A percentile compares a stretch with the other conserved stretches of the same genome.
phyloP scores from a whole-genome alignment of 2,113 vertebrate species.

The Monarcha castaneiventris region DNA sequence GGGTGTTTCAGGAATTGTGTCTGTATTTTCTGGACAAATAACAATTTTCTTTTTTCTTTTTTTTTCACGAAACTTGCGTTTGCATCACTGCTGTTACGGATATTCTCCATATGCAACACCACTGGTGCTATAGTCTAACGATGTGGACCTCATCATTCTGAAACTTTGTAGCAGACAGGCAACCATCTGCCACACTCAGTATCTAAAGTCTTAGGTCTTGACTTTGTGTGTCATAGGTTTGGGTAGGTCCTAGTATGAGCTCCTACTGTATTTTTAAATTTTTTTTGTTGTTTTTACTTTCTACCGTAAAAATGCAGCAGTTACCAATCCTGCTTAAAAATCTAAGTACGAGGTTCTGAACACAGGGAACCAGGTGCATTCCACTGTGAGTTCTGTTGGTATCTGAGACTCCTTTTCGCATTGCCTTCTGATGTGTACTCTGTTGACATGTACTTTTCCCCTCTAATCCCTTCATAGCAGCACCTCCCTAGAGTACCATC shows the following conservation, averaged over 20 bases:
- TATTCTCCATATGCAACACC: background rate
- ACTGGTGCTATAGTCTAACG: background rate
- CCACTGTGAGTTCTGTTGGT: background rate
- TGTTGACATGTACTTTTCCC: background rate
- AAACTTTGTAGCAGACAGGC: background rate
- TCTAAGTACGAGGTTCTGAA: background rate
- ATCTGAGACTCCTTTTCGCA: background rate
- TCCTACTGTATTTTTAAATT: background rate
- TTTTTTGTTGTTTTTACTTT: background rate
- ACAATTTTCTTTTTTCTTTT: background rate
- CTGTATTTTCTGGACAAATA: background rate
- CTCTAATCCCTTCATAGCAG: background rate
- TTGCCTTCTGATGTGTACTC: background rate
- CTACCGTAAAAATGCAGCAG: background rate
- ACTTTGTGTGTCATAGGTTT: background rate
- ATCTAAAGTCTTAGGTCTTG: background rate
- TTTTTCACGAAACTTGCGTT: background rate
- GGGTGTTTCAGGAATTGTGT: background rate
- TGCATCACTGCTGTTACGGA: accelerated
- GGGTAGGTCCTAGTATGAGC: background rate
- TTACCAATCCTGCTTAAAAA: background rate
- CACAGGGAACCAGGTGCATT: background rate
- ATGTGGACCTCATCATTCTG: background rate
- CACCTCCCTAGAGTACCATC: background rate
- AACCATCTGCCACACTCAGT: background rate